These are phyloP conservation scores for Acanthosepion esculentum DNA, from an alignment of 2,888 invertebrate genomes.

Conservation along the genomic window DNA sequence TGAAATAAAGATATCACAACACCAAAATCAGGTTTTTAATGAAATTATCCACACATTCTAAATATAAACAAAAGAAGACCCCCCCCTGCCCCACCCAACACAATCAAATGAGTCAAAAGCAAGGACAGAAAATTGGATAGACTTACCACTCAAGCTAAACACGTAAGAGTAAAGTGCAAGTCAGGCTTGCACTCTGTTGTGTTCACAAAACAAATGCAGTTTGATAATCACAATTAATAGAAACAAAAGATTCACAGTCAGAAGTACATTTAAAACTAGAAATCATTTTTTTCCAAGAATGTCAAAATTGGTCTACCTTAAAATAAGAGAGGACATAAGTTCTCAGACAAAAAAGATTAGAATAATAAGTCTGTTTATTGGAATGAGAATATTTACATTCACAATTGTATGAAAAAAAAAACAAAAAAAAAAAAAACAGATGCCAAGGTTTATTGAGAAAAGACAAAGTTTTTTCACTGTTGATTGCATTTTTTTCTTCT, in stretches of 20 bases:
- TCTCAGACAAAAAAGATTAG: too few relatives aligned
- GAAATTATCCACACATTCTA: not conserved
- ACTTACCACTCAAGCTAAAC: slow-evolving; percentile 13
- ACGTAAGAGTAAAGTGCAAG: too few relatives aligned
- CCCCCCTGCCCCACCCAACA: not conserved
- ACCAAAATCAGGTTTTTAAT: not conserved
- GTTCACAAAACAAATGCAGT: too few relatives aligned
- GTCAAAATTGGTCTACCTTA: too few relatives aligned
- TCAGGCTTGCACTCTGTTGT: too few relatives aligned
- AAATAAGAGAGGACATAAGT: too few relatives aligned
- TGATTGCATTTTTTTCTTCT: not conserved
- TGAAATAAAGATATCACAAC: not conserved
- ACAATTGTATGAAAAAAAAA: not conserved
- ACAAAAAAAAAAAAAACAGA: not conserved
- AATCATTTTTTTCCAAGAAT: too few relatives aligned
- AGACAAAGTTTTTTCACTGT: not conserved
- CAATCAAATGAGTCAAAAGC: not conserved
- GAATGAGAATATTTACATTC: too few relatives aligned
- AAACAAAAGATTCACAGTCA: too few relatives aligned
- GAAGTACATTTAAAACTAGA: too few relatives aligned
- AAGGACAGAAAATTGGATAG: not conserved
- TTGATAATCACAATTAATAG: too few relatives aligned
- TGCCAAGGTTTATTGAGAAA: not conserved
- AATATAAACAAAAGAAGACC: not conserved
- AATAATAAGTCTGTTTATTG: too few relatives aligned